Evolutionary conservation across 2,113 vertebrate species (phyloP).

Genomic region (Passer montanus): DNA sequence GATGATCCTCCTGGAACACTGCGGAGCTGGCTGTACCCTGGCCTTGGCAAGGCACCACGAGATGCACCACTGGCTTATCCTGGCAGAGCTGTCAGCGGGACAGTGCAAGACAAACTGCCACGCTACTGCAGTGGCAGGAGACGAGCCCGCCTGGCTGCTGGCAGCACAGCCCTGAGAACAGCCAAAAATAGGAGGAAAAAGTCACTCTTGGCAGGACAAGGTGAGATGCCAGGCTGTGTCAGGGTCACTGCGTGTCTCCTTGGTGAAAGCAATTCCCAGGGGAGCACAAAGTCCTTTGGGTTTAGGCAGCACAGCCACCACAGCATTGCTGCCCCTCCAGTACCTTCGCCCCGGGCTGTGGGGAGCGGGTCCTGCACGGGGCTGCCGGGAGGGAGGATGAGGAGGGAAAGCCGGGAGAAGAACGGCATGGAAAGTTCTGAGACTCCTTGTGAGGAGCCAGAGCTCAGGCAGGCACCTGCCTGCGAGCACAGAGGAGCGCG

Average conservation of each 20-base stretch:
- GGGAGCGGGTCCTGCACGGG: background rate
- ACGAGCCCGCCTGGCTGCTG: background rate
- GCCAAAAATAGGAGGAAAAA: background rate
- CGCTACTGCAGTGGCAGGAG: background rate
- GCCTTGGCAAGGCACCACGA: slow-evolving; percentile 16
- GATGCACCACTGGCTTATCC: slow-evolving; percentile 30
- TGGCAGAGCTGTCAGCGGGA: slow-evolving; percentile 16
- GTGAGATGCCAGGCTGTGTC: slow-evolving; percentile 13
- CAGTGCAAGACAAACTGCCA: slow-evolving; percentile 16
- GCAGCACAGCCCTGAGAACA: background rate
- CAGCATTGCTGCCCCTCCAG: background rate
- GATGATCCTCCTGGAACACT: background rate
- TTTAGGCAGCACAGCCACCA: background rate
- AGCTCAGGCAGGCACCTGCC: slow-evolving; percentile 1
- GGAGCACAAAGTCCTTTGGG: background rate
- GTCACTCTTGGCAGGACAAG: background rate
- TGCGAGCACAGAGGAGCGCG: background rate
- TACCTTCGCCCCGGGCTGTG: background rate
- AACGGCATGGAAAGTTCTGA: background rate
- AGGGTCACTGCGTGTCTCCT: background rate
- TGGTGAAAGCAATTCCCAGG: background rate
- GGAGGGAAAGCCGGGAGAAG: background rate
- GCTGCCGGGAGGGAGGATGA: background rate
- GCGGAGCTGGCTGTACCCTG: background rate
- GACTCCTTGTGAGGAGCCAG: background rate